These are phyloP conservation scores for Lamellibrachia luymesi DNA, from an alignment of 1,140 invertebrate genomes.

Conservation along the genomic window DNA sequence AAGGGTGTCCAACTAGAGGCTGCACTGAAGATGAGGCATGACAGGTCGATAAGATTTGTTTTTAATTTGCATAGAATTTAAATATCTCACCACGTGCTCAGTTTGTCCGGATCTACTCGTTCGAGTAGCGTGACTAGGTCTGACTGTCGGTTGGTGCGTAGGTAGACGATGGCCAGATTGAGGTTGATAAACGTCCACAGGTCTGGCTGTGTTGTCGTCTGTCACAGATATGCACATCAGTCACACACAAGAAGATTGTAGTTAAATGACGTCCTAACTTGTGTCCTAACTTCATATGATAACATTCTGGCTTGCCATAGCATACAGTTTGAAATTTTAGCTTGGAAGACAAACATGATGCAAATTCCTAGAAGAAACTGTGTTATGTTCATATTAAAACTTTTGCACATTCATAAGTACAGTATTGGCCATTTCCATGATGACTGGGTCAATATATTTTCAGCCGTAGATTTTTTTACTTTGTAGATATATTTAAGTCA, in stretches of 20 bases:
- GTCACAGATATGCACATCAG: conserved; percentile 35
- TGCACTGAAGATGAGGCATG: too few species aligned
- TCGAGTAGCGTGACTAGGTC: conserved; percentile 85
- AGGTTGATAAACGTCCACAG: conserved; percentile 92
- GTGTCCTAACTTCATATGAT: too few species aligned
- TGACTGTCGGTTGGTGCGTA: conserved; percentile 80
- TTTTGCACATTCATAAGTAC: not conserved
- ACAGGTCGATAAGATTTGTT: too few species aligned
- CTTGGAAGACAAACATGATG: not conserved
- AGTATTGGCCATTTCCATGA: not conserved
- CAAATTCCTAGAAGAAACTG: conserved; percentile 15
- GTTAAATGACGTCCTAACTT: not conserved
- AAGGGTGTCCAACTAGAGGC: too few species aligned
- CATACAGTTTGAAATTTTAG: not conserved
- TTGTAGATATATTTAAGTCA: too few species aligned
- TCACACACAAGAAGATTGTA: conserved; percentile 60
- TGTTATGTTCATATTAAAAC: conserved; percentile 11
- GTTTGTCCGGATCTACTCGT: conserved; percentile 80
- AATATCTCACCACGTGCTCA: conserved; percentile 66
- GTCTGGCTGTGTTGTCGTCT: conserved; percentile 75
- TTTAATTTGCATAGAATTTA: not conserved
- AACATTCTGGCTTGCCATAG: not conserved
- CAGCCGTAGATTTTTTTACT: too few species aligned
- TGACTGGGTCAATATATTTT: too few species aligned
- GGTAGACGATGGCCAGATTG: conserved; percentile 93